Percentiles rank a stretch among this genome's conserved stretches.
These are phyloP conservation scores for Orthonyx spaldingii DNA, from an alignment of 2,113 vertebrate species.

Conservation along the genomic window DNA sequence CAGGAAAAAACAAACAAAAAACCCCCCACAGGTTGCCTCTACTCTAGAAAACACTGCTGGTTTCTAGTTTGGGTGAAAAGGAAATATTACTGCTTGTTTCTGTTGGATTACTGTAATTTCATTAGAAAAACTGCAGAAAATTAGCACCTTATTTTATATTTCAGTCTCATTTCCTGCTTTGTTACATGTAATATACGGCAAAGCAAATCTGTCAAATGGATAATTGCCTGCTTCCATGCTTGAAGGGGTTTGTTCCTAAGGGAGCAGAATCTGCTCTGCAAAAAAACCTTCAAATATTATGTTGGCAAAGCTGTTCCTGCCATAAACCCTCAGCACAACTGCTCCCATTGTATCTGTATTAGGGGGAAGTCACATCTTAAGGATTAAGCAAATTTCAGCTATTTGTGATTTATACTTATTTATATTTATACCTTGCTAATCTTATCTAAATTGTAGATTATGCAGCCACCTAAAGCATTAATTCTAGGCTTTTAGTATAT, in stretches of 20 bases:
- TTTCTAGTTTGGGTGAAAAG: neutral
- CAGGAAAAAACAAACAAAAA: neutral
- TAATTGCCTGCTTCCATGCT: neutral
- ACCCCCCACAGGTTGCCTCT: neutral
- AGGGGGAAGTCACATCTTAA: neutral
- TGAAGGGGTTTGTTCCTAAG: neutral
- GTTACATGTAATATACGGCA: neutral
- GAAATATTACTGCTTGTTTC: neutral
- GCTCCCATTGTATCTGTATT: neutral
- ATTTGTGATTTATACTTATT: neutral
- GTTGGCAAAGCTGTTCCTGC: neutral
- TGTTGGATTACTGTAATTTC: neutral
- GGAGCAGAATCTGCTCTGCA: neutral
- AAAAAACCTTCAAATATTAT: neutral
- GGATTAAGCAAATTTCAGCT: neutral
- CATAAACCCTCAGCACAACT: neutral
- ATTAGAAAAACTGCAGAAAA: neutral
- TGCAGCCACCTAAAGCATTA: neutral
- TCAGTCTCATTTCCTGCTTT: neutral
- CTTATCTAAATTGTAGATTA: neutral
- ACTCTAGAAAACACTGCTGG: constrained; percentile 31
- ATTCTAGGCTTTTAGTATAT: neutral
- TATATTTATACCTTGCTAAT: neutral
- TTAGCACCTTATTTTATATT: neutral
- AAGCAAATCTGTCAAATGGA: neutral